These are phyloP conservation scores for Falco columbarius DNA, from an alignment of 2,797 vertebrate genomes.

Conservation along the genomic window DNA sequence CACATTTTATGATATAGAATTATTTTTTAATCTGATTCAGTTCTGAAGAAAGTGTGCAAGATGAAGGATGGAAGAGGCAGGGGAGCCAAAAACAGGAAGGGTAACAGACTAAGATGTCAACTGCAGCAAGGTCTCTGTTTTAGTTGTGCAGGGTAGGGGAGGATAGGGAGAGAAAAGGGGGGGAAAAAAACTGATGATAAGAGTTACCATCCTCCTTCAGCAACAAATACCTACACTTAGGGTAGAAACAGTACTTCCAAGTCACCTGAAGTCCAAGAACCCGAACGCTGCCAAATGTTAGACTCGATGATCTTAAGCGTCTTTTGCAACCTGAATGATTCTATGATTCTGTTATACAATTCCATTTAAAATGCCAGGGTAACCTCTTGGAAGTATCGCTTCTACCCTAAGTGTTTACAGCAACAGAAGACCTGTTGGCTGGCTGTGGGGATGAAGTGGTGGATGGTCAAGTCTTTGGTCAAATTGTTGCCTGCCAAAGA, in stretches of 20 bases:
- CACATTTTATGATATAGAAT: background rate
- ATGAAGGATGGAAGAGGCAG: background rate
- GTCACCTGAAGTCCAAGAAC: background rate
- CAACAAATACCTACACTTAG: background rate
- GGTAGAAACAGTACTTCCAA: background rate
- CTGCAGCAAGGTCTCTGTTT: background rate
- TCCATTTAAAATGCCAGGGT: background rate
- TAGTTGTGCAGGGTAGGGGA: background rate
- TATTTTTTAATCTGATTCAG: background rate
- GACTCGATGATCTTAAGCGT: background rate
- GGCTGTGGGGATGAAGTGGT: background rate
- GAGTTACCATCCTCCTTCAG: background rate
- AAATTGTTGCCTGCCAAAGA: background rate
- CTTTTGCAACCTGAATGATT: background rate
- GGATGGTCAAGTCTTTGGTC: background rate
- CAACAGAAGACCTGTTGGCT: background rate
- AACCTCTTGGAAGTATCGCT: background rate
- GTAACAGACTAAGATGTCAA: background rate
- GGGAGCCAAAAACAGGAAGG: background rate
- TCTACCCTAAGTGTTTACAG: background rate
- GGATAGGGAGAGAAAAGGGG: fast-evolving
- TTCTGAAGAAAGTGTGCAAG: background rate
- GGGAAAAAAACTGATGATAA: background rate
- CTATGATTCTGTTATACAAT: background rate
- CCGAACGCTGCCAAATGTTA: background rate